phyloP scores from a whole-genome alignment of 2,113 vertebrate genomes.

The Sinocyclocheilus anophthalmus region DNA sequence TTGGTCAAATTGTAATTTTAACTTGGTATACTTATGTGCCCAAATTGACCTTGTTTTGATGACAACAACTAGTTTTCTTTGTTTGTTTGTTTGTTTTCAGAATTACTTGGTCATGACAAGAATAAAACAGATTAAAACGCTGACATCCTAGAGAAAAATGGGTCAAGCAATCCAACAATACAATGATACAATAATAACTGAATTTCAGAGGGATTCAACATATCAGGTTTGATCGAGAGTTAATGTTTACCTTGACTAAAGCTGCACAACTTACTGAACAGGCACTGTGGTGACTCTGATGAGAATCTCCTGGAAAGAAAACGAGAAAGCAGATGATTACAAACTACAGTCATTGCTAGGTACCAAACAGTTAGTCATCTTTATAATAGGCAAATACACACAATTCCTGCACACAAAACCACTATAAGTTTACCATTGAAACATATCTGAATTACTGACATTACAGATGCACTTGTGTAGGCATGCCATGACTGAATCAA shows the following conservation, averaged over 20 bases:
- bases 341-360: neutral
- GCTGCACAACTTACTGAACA: neutral
- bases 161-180: neutral
- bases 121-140: neutral
- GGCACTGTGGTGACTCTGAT: neutral
- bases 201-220: neutral
- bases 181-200: neutral
- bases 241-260: neutral
- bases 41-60: neutral
- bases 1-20: neutral
- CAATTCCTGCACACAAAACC: conserved; percentile 1
- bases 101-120: neutral
- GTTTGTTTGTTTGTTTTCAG: no score
- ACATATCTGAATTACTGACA: conserved; percentile 47
- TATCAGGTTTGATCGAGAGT: neutral
- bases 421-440: conserved; percentile 23
- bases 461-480: conserved; percentile 5
- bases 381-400: neutral
- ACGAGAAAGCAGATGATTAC: neutral
- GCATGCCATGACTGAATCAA: conserved; percentile 53
- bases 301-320: conserved; percentile 2
- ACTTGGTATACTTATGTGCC: neutral
- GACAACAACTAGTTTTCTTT: neutral
- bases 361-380: neutral
- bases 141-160: neutral